Base-by-base conservation (phyloP, 2,888 invertebrate genomes). In the Mimas tiliae region DNA sequence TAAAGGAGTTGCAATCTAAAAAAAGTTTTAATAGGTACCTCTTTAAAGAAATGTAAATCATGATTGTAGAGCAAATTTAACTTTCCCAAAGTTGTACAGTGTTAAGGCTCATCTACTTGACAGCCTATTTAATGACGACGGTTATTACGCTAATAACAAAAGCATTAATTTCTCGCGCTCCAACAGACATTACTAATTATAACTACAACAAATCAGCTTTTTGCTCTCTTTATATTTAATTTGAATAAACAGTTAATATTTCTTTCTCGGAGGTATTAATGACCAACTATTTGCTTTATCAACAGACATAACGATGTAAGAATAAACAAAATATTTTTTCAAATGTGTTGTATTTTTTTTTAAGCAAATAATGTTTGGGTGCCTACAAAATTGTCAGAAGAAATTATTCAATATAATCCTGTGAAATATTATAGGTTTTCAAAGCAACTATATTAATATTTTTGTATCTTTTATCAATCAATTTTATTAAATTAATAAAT, bases 11-110 rank as follows among this genome's bases (percentile, higher is more conserved):
- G 90, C 90, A 91, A 92, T 91, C 91, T 89, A 86, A 91, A 91
- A 93, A 92, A 93, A 93, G 87, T 93, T 93, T 93, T 93, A 93
- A 93, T 93, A 91, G 91, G 88, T 85, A 89, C 87, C 90, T 90
- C 90, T 88, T 92, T 92, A 93, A 91, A 91, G 90, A 89, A 87
- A 87, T 89, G 89, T 93, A 92, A 93, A 93, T 93, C 91, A 92
- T 85, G 87, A 84, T 83, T 85, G 84, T 85, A 83, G 84, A 87
- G 80, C 82, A 76, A 83, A 85, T 85, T 88, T 82, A 87, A 89
- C 86, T 90, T 87, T 84, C 67, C 77, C 82, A 83, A 90, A 90
- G 84, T 91, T 86, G 84, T 84, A 83, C 85, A 86, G 84, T 85
- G 84, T 89, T 88, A 82, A 85, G 85, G 79, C 86, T 87, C 88